Conservation (phyloP, 2,888 invertebrate genomes). For the Melitaea athalia region DNA sequence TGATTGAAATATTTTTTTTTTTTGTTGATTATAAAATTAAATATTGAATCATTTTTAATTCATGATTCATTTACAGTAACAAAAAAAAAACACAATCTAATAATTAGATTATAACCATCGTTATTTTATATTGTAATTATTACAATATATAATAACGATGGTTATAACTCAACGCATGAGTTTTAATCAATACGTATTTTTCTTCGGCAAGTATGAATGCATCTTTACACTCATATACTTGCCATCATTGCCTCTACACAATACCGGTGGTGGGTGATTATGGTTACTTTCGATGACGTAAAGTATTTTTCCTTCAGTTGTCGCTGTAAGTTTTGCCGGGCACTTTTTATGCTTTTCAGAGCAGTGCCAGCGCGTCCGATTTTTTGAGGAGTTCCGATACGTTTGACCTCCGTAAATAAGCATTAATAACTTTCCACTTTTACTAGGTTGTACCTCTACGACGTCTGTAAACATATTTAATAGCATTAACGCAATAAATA, state of each 20-base stretch:
- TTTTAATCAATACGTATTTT: no score
- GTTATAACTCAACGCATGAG: no score
- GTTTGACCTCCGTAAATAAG: not conserved
- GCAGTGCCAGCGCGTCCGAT: not conserved
- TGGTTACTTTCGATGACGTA: not conserved
- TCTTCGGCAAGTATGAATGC: not conserved
- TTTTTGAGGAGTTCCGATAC: not conserved
- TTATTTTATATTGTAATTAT: no score
- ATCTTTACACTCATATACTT: not conserved
- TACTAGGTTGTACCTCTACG: not conserved
- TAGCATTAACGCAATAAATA: not conserved
- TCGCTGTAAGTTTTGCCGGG: not conserved
- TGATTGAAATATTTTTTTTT: no score
- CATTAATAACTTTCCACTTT: not conserved
- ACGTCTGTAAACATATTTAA: not conserved
- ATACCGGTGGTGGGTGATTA: not conserved
- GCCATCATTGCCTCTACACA: not conserved
- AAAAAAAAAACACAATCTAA: no score
- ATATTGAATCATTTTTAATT: no score
- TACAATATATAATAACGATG: no score
- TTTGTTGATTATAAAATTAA: no score
- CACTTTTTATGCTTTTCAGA: not conserved
- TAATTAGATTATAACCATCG: no score
- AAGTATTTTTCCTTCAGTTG: not conserved
- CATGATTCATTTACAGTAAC: no score